phyloP scores from a whole-genome alignment of 2,888 invertebrate genomes.

The Tachina lurida region DNA sequence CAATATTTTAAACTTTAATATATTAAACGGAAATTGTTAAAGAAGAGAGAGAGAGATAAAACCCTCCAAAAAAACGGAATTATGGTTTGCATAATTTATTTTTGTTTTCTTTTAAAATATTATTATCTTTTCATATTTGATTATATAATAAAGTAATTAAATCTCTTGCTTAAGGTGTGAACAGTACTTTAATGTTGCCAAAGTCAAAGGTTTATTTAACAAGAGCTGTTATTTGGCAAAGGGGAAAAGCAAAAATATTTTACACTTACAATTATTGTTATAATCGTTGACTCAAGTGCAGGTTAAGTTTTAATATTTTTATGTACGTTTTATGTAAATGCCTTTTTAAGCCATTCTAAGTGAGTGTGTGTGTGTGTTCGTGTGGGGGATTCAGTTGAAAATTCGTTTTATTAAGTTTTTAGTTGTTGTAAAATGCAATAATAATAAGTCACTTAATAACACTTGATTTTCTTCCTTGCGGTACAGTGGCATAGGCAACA shows the following conservation, averaged over 20 bases:
- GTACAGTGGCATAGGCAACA: constrained; percentile 16
- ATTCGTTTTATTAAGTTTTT: constrained; percentile 67
- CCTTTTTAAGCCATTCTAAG: constrained; percentile 5
- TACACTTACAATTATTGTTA: neutral
- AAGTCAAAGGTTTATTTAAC: constrained; percentile 24
- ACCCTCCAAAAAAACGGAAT: neutral
- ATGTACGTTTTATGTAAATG: constrained; percentile 55
- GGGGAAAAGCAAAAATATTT: neutral
- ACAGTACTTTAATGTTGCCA: constrained; percentile 25
- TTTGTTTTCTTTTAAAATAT: constrained; percentile 8
- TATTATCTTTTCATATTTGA: constrained; percentile 46
- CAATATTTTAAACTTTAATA: constrained; percentile 32
- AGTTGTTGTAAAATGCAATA: constrained; percentile 66
- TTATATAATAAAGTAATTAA: constrained; percentile 65
- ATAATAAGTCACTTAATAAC: constrained; percentile 71
- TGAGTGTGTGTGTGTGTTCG: neutral
- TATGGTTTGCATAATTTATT: constrained; percentile 5
- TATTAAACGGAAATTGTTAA: constrained; percentile 39
- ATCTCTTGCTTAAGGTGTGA: constrained; percentile 53
- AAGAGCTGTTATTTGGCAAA: neutral
- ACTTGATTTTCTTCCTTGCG: constrained; percentile 33
- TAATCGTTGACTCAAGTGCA: constrained; percentile 6
- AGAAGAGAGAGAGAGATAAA: neutral
- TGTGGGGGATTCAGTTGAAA: constrained; percentile 57
- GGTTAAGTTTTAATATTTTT: constrained; percentile 46